Base-by-base conservation (phyloP, 92 coral and sea anemone species). In the Zoanthus sociatus region DNA sequence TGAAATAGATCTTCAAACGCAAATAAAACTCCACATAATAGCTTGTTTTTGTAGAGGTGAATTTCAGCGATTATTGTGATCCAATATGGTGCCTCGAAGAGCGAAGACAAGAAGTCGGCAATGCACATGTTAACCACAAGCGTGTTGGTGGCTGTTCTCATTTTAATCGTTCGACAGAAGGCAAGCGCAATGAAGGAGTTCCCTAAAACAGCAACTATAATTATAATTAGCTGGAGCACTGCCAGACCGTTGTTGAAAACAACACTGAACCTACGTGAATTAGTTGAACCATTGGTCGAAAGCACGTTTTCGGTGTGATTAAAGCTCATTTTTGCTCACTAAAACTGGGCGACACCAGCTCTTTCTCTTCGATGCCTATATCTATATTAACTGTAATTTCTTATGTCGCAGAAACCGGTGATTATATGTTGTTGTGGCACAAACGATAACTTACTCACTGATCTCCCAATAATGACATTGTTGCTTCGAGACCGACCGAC, bases 91-190 rank as follows among this genome's bases (percentile, higher is more conserved):
- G 88, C 60, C 37, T 94, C 98, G 76, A 88, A 91, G 33, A 94
- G 32, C 71, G 98, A 92, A 10, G 98, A 94, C 30, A 94, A 81
- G 63, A 94, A 37, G 32, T 94, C 98, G 17, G 98, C 92, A 46
- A 82, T 85, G 56, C 95, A 92, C 79, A 94, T 78, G 69, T 93
- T 94, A 33, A 94, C 94, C 13, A 94, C 98, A 13, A 94, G 76
- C 21, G 95, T 90, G 72, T 94, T 94, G 5, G 98, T 94, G 33
- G 89, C 88, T 9, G 95, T 94, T 58, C 98, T 89, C 98, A 94
- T 94, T 88, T 94, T 92, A 51, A 92, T 90, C 64, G 91, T 94
- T 18, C 92, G 95, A 73, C 92, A 90, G 86, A 83, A 94, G 31
- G 98, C 79, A 11, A 92, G 84, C 15, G 92, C 81, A 56, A 92